These are phyloP conservation scores for Onychorhynchus coronatus DNA, from an alignment of 2,113 vertebrate species.

Conservation along the genomic window DNA sequence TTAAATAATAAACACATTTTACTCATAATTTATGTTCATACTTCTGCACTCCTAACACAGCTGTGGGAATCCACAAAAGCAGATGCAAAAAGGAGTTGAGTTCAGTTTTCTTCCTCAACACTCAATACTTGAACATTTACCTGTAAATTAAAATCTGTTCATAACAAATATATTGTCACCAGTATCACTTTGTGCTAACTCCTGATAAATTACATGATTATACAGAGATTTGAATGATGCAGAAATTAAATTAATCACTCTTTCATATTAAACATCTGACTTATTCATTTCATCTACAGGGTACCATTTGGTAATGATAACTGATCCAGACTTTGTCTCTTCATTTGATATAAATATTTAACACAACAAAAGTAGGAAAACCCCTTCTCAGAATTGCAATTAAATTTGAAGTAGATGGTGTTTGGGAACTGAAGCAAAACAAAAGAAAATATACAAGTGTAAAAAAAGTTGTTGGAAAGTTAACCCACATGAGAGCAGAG, in stretches of 20 bases:
- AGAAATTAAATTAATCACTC: background rate
- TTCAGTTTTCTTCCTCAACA: background rate
- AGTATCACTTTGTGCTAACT: background rate
- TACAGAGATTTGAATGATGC: background rate
- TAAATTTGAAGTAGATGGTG: background rate
- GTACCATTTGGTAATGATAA: background rate
- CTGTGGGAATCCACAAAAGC: background rate
- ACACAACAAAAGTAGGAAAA: background rate
- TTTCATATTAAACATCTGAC: background rate
- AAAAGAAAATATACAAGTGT: background rate
- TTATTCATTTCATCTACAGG: background rate
- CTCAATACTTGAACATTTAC: background rate
- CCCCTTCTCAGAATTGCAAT: background rate
- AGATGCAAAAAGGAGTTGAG: background rate
- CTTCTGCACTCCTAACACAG: background rate
- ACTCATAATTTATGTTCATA: background rate
- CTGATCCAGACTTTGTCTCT: background rate
- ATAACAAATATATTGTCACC: background rate
- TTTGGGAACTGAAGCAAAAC: background rate
- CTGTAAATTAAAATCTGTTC: background rate
- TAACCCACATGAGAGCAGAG: background rate
- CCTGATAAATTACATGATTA: background rate
- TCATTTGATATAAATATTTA: conserved; percentile 14
- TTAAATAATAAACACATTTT: conserved; percentile 21
- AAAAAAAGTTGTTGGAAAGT: background rate